phyloP scores from a whole-genome alignment of 2,888 invertebrate genomes.

The Athrips mouffetella region DNA sequence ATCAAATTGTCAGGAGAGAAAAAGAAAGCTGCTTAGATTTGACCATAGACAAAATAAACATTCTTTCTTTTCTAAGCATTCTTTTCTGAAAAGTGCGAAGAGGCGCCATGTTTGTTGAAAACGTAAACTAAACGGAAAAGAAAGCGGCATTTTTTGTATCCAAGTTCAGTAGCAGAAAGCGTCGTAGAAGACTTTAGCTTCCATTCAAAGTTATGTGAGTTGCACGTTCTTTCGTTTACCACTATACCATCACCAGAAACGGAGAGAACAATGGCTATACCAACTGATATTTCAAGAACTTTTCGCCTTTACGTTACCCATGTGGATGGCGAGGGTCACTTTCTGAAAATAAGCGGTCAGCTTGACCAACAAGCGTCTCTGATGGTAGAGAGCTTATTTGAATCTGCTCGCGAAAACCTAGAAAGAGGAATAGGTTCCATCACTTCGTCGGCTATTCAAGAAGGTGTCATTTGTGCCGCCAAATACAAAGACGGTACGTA shows the following conservation, averaged over 20 bases:
- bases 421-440: slow-evolving; percentile 68
- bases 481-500: slow-evolving; percentile 82
- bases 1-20: neutral
- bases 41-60: slow-evolving; percentile 6
- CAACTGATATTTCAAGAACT: slow-evolving; percentile 50
- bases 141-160: slow-evolving; percentile 54
- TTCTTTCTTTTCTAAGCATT: no score
- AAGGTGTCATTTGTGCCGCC: slow-evolving; percentile 81
- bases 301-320: slow-evolving; percentile 80
- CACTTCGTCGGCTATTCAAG: slow-evolving; percentile 66
- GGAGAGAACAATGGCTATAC: slow-evolving; percentile 48
- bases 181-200: slow-evolving; percentile 33
- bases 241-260: neutral
- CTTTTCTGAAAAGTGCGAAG: slow-evolving; percentile 21
- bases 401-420: slow-evolving; percentile 54
- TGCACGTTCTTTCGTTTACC: slow-evolving; percentile 13
- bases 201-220: slow-evolving; percentile 49
- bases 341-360: slow-evolving; percentile 86
- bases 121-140: slow-evolving; percentile 69
- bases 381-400: slow-evolving; percentile 75
- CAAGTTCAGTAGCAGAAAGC: slow-evolving; percentile 36
- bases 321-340: slow-evolving; percentile 83
- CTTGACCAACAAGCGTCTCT: slow-evolving; percentile 76
- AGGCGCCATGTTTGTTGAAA: slow-evolving; percentile 64
- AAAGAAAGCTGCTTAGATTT: neutral